Evolutionary conservation across 1,140 invertebrate genomes (phyloP), one percentile per base, ranked within the genome.

Genomic region (Papilio dardanus): DNA sequence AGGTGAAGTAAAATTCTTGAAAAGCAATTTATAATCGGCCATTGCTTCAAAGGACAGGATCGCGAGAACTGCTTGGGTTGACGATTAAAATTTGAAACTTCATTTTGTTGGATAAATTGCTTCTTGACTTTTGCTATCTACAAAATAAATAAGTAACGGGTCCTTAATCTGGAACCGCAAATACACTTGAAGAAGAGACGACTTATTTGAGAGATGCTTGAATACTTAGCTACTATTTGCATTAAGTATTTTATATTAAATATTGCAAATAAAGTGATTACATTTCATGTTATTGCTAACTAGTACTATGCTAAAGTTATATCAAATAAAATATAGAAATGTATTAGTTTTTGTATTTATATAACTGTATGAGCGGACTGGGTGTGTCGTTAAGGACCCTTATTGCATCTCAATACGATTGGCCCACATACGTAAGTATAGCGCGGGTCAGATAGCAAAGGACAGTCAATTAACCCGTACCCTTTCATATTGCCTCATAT

Each of bases 41-140:
- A 82, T 77, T 83, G 81, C 83, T 85, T 92, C 89, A 91, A 92
- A 92, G 86, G 79, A 84, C 84, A 82, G 77, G 83, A 84, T 87
- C 81, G 81, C 79, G 82, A 77, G 80, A 84, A 83, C 78, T 83
- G 80, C 83, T 81, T 81, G 80, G 83, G 81, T 78, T 76, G 79
- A 83, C 84, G 90, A 91, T 91, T 91, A 90, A 90, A 91, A 90
- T 92, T 91, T 87, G 85, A 91, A 92, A 91, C 83, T 90, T 91
- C 86, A 88, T 91, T 91, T 91, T 86, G 84, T 81, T 81, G 82
- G 81, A 87, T 88, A 91, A 92, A 92, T 92, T 92, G 87, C 87
- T 91, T 88, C 86, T 88, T 88, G 83, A 89, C 86, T 88, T 89
- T 90, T 78, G 82, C 80, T 89, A 88, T 91, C 83, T 85, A 85